Evolutionary conservation across 2,113 vertebrate genomes (phyloP).

Genomic region (Aphyosemion australe): DNA sequence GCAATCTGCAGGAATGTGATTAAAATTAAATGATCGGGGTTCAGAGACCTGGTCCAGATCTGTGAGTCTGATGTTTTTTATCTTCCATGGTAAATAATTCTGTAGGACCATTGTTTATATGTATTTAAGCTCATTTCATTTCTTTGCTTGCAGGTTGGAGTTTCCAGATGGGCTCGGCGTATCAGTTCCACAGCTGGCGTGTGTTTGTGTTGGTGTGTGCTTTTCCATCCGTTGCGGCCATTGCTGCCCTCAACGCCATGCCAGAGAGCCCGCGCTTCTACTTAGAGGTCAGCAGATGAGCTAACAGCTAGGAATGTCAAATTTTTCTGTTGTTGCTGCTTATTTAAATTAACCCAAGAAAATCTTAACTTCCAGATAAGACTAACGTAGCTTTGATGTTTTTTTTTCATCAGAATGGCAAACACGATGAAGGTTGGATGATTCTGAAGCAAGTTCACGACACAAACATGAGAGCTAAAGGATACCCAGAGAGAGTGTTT

Average conservation of each 20-base stretch:
- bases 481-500: constrained; percentile 92
- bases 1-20: not conserved
- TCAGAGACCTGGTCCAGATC: not conserved
- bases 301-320: not conserved
- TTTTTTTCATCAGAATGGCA: constrained; percentile 86
- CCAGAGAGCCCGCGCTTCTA: constrained; percentile 97
- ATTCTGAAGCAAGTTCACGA: constrained; percentile 97
- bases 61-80: not conserved
- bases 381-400: not conserved
- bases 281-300: constrained; percentile 84
- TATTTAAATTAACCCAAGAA: no score
- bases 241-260: constrained; percentile 91
- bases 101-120: no score
- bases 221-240: constrained; percentile 93
- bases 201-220: constrained; percentile 96
- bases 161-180: constrained; percentile 98
- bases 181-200: constrained; percentile 99
- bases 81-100: not conserved
- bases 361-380: no score
- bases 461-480: constrained; percentile 97
- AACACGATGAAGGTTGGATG: constrained; percentile 98
- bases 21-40: not conserved
- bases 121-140: not conserved
- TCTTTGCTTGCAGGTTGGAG: constrained; percentile 86
- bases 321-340: no score